Evolutionary conservation across 2,113 vertebrate genomes (phyloP).

Genomic region (Halcyon senegalensis): DNA sequence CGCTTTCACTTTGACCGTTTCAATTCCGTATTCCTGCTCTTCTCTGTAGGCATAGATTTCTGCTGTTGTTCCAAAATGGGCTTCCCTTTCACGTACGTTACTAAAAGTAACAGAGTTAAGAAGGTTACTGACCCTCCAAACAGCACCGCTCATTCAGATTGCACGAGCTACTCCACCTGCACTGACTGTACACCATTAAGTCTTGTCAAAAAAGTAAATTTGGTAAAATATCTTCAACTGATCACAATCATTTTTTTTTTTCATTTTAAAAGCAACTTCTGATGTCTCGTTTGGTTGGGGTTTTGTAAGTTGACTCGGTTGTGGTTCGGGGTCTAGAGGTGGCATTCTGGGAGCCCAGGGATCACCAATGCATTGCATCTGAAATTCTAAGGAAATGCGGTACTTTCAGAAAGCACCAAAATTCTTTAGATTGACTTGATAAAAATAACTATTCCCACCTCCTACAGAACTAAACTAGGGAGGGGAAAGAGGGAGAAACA

Average conservation of each 20-base stretch:
- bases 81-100: constrained; percentile 81
- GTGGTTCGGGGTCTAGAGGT: not conserved
- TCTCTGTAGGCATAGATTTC: constrained; percentile 97
- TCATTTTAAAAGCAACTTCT: not conserved
- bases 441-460: not conserved
- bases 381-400: not conserved
- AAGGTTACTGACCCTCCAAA: not conserved
- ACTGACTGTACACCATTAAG: not conserved
- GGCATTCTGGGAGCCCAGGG: not conserved
- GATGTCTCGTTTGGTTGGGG: not conserved
- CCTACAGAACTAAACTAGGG: not conserved
- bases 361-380: not conserved
- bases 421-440: not conserved
- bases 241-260: not conserved
- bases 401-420: not conserved
- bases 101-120: constrained; percentile 60
- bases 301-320: not conserved
- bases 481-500: not conserved
- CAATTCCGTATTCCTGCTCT: constrained; percentile 94
- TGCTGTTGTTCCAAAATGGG: constrained; percentile 95
- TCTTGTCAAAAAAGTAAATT: not conserved
- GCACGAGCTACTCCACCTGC: not conserved
- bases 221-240: not conserved
- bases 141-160: not conserved
- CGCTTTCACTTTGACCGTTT: constrained; percentile 97